Evolutionary conservation across 1,140 invertebrate species (phyloP).

Genomic region (Heliconius hermathena): DNA sequence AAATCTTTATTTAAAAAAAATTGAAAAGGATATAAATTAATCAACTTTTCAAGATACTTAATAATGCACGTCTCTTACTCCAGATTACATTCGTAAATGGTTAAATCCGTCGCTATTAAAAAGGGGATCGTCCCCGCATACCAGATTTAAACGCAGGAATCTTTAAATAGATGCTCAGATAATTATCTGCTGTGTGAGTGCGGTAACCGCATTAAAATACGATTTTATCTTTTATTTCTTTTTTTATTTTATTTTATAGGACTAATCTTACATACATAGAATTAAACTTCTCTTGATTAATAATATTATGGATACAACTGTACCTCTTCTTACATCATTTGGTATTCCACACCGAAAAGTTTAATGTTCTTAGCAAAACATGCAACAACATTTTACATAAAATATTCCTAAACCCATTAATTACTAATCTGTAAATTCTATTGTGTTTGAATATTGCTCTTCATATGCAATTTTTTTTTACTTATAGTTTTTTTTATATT

Average conservation of each 20-base stretch:
- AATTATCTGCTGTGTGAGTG: slow-evolving; percentile 14
- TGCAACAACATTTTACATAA: not conserved
- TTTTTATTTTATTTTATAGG: not conserved
- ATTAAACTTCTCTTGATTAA: too few species aligned
- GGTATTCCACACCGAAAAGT: not conserved
- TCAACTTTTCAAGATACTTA: not conserved
- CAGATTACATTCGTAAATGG: slow-evolving; percentile 37
- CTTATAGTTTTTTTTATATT: too few species aligned
- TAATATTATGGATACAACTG: too few species aligned
- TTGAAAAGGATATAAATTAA: not conserved
- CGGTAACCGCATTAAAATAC: not conserved
- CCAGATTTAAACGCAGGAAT: slow-evolving; percentile 25
- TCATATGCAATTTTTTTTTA: not conserved
- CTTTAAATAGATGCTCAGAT: slow-evolving; percentile 17
- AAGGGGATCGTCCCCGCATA: slow-evolving; percentile 34
- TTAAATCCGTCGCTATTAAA: slow-evolving; percentile 37
- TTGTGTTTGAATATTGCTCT: not conserved
- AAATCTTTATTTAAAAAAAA: too few species aligned
- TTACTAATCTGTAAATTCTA: too few species aligned
- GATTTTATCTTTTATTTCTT: not conserved
- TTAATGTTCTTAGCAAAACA: not conserved
- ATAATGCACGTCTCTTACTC: slow-evolving; percentile 1
- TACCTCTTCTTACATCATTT: not conserved
- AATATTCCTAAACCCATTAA: too few species aligned
- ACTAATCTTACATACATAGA: too few species aligned